Evolutionary conservation across 2,113 vertebrate genomes (phyloP).

Genomic region (Triplophysa tibetana): DNA sequence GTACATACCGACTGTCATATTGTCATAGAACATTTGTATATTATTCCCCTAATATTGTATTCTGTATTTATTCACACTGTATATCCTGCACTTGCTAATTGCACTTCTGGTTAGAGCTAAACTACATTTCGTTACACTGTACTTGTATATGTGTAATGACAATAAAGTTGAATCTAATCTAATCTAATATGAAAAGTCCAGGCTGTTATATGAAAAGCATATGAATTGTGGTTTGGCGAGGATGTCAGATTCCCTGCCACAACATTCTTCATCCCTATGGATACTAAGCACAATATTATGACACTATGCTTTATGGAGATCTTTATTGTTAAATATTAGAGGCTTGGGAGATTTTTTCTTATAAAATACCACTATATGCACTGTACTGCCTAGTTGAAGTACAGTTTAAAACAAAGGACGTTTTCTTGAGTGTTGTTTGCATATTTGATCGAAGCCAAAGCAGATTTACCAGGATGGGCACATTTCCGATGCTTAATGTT

Average conservation of each 20-base stretch:
- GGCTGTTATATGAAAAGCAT: slow-evolving; percentile 55
- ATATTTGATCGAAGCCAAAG: not conserved
- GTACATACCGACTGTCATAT: too few relatives aligned
- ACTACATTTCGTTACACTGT: too few relatives aligned
- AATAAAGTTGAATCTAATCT: too few relatives aligned
- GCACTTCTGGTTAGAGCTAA: too few relatives aligned
- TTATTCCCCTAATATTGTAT: too few relatives aligned
- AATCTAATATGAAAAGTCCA: slow-evolving; percentile 44
- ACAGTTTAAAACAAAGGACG: not conserved
- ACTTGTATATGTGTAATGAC: too few relatives aligned
- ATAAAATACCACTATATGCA: slow-evolving; percentile 45
- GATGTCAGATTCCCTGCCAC: slow-evolving; percentile 53
- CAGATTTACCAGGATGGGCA: slow-evolving; percentile 25
- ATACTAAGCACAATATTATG: slow-evolving; percentile 69
- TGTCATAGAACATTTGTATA: too few relatives aligned
- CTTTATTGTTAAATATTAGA: slow-evolving; percentile 58
- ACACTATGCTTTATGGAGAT: slow-evolving; percentile 53
- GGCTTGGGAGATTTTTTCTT: slow-evolving; percentile 46
- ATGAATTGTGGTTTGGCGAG: slow-evolving; percentile 55
- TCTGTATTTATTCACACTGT: too few relatives aligned
- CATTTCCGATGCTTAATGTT: not conserved
- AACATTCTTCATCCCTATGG: slow-evolving; percentile 63
- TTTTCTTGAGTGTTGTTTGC: not conserved
- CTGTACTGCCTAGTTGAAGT: slow-evolving; percentile 4
- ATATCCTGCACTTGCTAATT: too few relatives aligned